Percentiles rank a stretch among this genome's conserved stretches.
These are phyloP conservation scores for Mus caroli DNA, from an alignment of 2,797 vertebrate species.

Conservation along the genomic window DNA sequence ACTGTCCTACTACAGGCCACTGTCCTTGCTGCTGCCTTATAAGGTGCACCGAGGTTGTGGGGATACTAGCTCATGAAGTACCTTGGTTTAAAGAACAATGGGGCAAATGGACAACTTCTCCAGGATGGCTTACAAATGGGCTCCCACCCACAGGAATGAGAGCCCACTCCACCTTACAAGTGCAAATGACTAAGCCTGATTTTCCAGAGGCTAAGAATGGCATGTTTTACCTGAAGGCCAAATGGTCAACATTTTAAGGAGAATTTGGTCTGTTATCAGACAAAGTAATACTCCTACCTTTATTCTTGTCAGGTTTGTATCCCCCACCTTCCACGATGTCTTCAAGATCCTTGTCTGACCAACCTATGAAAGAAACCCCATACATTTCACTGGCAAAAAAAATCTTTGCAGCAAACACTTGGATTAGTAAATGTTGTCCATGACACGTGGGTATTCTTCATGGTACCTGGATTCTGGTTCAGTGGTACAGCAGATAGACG, in stretches of 20 bases:
- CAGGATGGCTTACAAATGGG: background rate
- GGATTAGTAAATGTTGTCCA: background rate
- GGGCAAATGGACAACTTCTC: background rate
- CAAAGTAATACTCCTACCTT: constrained; percentile 87
- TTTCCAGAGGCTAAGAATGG: background rate
- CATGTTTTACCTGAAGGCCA: background rate
- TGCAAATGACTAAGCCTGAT: background rate
- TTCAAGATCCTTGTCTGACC: constrained; percentile 91
- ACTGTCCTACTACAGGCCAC: background rate
- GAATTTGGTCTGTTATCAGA: background rate
- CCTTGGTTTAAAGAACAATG: background rate
- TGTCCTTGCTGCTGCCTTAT: background rate
- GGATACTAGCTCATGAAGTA: background rate
- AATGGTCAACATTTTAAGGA: background rate
- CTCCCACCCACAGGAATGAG: background rate
- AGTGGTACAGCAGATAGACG: background rate
- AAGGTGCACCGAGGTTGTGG: background rate
- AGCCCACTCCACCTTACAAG: background rate
- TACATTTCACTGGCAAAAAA: background rate
- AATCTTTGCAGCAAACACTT: background rate
- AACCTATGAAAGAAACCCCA: constrained; percentile 70
- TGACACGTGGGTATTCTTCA: background rate
- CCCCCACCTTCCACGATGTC: constrained; percentile 77
- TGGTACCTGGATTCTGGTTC: background rate
- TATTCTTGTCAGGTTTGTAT: constrained; percentile 94